A percentile compares a stretch with the other conserved stretches of the same genome.
phyloP scores from a whole-genome alignment of 2,113 vertebrate genomes.

The Pteronura brasiliensis region DNA sequence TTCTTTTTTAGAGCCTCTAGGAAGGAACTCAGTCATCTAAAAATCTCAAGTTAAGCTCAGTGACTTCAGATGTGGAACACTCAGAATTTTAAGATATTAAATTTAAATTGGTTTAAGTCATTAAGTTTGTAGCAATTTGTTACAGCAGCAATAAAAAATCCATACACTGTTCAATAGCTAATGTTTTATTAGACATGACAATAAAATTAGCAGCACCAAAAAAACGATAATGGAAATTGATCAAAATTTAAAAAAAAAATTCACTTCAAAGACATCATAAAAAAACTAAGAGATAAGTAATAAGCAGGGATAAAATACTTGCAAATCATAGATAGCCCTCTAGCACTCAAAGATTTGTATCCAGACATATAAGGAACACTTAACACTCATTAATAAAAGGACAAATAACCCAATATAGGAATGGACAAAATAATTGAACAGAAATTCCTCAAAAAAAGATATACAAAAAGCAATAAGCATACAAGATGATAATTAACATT shows the following conservation, averaged over 20 bases:
- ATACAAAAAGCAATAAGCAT: neutral
- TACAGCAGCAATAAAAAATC: neutral
- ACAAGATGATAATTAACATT: neutral
- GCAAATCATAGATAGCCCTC: neutral
- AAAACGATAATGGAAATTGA: neutral
- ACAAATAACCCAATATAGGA: neutral
- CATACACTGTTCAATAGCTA: neutral
- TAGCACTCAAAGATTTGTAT: neutral
- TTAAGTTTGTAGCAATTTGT: neutral
- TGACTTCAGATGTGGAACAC: neutral
- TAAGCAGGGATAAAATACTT: neutral
- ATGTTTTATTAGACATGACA: neutral
- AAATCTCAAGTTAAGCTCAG: neutral
- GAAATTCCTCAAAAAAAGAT: neutral
- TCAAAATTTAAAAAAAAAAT: neutral
- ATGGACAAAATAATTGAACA: neutral
- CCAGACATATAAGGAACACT: neutral
- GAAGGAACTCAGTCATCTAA: neutral
- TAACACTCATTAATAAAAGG: neutral
- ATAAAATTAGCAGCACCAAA: neutral
- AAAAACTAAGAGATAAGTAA: neutral
- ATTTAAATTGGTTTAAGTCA: neutral
- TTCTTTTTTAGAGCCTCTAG: neutral
- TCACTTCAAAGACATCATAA: neutral
- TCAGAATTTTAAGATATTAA: neutral